Conservation (phyloP, 1,140 invertebrate genomes). For the Samia ricini region DNA sequence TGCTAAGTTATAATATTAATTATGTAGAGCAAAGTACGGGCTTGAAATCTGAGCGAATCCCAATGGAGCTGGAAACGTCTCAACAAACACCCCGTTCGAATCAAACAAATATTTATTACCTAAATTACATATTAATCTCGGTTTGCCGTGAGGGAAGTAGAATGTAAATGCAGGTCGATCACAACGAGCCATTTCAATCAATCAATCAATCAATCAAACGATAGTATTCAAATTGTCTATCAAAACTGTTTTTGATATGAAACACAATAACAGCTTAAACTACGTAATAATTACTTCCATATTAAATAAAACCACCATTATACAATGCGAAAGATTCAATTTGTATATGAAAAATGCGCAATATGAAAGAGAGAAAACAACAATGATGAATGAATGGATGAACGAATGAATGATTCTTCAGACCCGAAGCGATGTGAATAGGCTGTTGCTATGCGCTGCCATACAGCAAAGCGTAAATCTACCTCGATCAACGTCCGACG, state of each 20-base stretch:
- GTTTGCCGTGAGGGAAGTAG: slow-evolving; percentile 64
- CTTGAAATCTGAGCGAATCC: slow-evolving; percentile 57
- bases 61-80: slow-evolving; percentile 48
- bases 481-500: slow-evolving; percentile 2
- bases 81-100: slow-evolving; percentile 53
- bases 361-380: background rate
- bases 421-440: slow-evolving; percentile 59
- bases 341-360: slow-evolving; percentile 21
- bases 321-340: slow-evolving; percentile 61
- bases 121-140: slow-evolving; percentile 71
- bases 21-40: slow-evolving; percentile 71
- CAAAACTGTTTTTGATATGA: slow-evolving; percentile 52
- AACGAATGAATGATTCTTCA: slow-evolving; percentile 2
- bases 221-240: slow-evolving; percentile 43
- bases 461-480: slow-evolving; percentile 3
- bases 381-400: too few relatives aligned
- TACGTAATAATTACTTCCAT: slow-evolving; percentile 73
- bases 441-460: slow-evolving; percentile 27
- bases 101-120: slow-evolving; percentile 66
- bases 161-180: slow-evolving; percentile 67
- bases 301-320: slow-evolving; percentile 70
- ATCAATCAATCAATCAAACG: too few relatives aligned
- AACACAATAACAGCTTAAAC: slow-evolving; percentile 75
- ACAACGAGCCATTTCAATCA: slow-evolving; percentile 47
- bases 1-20: slow-evolving; percentile 76